Evolutionary conservation across 1,140 invertebrate genomes (phyloP), one percentile per base, ranked within the genome.

Genomic region (Physella acuta): DNA sequence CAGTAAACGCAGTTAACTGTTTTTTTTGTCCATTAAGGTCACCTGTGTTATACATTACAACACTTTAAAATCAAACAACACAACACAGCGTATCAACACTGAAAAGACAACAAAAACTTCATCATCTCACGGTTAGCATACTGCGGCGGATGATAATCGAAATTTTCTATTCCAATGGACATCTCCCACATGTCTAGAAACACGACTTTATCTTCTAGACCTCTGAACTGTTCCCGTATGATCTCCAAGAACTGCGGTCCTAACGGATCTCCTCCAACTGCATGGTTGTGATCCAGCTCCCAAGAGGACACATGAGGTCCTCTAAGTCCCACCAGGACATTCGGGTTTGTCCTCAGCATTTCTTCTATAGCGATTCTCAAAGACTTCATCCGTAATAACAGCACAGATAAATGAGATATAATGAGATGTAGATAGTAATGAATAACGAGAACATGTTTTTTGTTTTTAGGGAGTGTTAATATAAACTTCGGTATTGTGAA

Each of bases 391-490:
- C 63, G 49, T 3, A 26, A 24, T 3, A 20, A 36, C 3, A 24
- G 3, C 3, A 55, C 17, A 53, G 5, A 53, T 3, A 66, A 11
- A 66, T 66, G 63, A 20, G 51, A 37, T 5, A 34, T n/a, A 1
- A 30, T 26, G 1, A 53, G 17, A 49, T 66, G 63, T 1, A 55
- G 20, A 31, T 33, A 53, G 31, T 66, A 66, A 33, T 66, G 63
- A 26, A 55, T 20, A 2, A 66, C 30, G 20, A 66, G 3, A 4
- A 66, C 3, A 5, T 66, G 63, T 3, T n/a, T n/a, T 3, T 51
- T 51, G 1, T 4, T 66, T 2, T 36, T 3, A 20, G 63, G 51
- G 36, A 66, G 17, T 4, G 26, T 26, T 14, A 53, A 26, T 5
- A 66, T 52, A 3, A 28, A 24, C 11, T 39, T 37, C 2, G 61